Evolutionary conservation across 2,797 vertebrate genomes (phyloP), one percentile per base, ranked within the genome.

Genomic region (Macrochelys suwanniensis): DNA sequence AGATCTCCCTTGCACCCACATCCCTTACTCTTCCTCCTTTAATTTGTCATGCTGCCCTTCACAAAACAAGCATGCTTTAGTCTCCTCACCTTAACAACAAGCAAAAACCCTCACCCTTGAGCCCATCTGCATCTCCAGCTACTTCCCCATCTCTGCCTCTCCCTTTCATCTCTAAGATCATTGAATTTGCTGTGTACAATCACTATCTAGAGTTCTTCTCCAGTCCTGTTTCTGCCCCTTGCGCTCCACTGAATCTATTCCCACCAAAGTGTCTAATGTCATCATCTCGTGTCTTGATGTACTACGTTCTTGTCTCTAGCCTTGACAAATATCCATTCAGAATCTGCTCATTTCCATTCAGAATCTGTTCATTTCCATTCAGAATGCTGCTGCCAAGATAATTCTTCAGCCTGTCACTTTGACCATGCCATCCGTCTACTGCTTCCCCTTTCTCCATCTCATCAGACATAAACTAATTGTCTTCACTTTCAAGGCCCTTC

Each of bases 91-190:
- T 42, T 71, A 71, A 71, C 21, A 37, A 37, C 16, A 65, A 65
- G n/a, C 61, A n/a, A 21, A n/a, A 17, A 68, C 4, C 5, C 21
- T 6, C 45, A 12, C 9, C 17, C 31, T 25, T 2, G 1, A 25
- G 28, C 37, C 23, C 31, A 42, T 77, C 31, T 33, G 31, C 11
- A 25, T 19, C 54, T 50, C 31, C 42, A 17, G 11, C 19, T 23
- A 6, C 7, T 6, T 42, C 23, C 50, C 37, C 21, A 3, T 21
- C 19, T 71, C 19, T 11, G 3, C 65, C 19, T 37, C n/a, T 37
- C 19, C n/a, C n/a, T 37, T 71, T 71, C n/a, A 71, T 23, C 16
- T 42, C 19, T 37, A 23, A 23, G 65, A 21, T 23, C 17, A 71
- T 11, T 42, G 65, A 37, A 71, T 23, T 21, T 11, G n/a, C n/a